Evolutionary conservation across 2,888 invertebrate genomes (phyloP).

Genomic region (Lacanobia wlatinum): DNA sequence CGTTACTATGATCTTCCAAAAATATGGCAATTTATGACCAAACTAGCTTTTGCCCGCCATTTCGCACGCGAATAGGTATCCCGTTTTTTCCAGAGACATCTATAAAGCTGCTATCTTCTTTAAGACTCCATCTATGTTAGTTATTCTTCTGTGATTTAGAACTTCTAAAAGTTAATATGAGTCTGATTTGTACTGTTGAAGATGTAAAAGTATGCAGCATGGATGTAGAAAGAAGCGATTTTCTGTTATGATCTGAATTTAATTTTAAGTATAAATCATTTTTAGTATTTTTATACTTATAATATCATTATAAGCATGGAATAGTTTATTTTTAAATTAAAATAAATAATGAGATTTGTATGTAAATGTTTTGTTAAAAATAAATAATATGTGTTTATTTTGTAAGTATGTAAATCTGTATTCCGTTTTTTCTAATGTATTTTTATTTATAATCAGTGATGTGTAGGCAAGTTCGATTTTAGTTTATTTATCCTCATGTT

Average conservation of each 20-base stretch:
- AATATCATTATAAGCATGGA: background rate
- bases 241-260: constrained; percentile 52
- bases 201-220: constrained; percentile 25
- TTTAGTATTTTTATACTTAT: constrained; percentile 9
- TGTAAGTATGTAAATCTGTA: constrained; percentile 10
- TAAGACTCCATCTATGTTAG: background rate
- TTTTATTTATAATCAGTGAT: constrained; percentile 13
- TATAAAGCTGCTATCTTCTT: background rate
- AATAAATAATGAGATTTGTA: constrained; percentile 29
- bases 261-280: constrained; percentile 21
- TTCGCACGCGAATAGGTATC: no score
- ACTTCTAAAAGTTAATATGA: background rate
- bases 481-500: constrained; percentile 10
- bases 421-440: constrained; percentile 31
- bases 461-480: background rate
- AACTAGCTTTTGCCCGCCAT: no score
- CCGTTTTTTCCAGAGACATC: no score
- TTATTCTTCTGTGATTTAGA: constrained; percentile 5
- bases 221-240: constrained; percentile 2
- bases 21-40: background rate
- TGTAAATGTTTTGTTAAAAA: constrained; percentile 9
- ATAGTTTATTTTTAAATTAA: constrained; percentile 23
- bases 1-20: background rate
- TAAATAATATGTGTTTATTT: no score
- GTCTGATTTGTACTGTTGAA: constrained; percentile 22